A percentile compares a stretch with the other conserved stretches of the same genome.
Evolutionary conservation across 2,797 vertebrate genomes (phyloP).

Genomic region (Arrhamphus sclerolepis): DNA sequence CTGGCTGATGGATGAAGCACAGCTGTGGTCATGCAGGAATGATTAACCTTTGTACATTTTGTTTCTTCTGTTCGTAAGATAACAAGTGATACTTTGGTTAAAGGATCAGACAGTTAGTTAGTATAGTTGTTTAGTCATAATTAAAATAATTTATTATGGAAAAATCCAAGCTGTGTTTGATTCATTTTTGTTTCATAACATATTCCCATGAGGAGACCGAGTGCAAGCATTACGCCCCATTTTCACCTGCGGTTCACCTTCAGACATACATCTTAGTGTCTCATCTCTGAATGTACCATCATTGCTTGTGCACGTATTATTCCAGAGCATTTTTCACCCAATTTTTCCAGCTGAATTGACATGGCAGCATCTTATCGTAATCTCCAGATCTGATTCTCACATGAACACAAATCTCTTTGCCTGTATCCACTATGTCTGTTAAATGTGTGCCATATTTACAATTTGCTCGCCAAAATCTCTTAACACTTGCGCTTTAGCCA

Average conservation of each 20-base stretch:
- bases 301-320: slow-evolving; percentile 48
- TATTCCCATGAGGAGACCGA: not conserved
- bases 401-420: slow-evolving; percentile 43
- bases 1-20: slow-evolving; percentile 14
- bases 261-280: slow-evolving; percentile 37
- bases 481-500: slow-evolving; percentile 19
- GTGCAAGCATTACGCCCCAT: slow-evolving; percentile 21
- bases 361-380: slow-evolving; percentile 49
- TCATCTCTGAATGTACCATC: slow-evolving; percentile 25
- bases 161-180: not conserved
- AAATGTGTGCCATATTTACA: slow-evolving; percentile 25
- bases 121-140: not conserved
- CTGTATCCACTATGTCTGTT: slow-evolving; percentile 35
- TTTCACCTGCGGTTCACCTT: slow-evolving; percentile 8
- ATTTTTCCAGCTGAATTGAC: slow-evolving; percentile 56
- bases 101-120: not conserved
- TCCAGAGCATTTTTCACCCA: slow-evolving; percentile 59
- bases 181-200: not conserved
- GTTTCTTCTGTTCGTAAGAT: slow-evolving; percentile 9
- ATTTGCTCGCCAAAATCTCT: slow-evolving; percentile 30
- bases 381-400: slow-evolving; percentile 37
- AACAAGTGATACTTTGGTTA: not conserved
- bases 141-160: not conserved
- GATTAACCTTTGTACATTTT: slow-evolving; percentile 29
- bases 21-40: slow-evolving; percentile 2